These are phyloP conservation scores for Myotis lucifugus DNA, from an alignment of 2,113 vertebrate genomes.

Conservation along the genomic window DNA sequence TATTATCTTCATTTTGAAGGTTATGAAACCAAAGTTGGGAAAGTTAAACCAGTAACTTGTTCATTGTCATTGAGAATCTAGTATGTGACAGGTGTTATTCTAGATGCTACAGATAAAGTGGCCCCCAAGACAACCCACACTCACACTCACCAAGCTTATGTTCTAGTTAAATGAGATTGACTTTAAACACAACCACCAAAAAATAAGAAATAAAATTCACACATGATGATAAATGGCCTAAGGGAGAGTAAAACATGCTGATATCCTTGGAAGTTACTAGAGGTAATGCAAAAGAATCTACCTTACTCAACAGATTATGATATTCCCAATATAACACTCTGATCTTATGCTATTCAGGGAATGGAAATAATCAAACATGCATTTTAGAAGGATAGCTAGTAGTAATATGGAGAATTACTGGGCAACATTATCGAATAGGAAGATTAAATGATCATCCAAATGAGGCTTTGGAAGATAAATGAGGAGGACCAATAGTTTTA, in stretches of 20 bases:
- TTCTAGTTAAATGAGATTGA: not conserved
- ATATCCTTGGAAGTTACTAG: not conserved
- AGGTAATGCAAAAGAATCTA: not conserved
- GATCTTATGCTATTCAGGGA: not conserved
- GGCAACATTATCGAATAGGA: not conserved
- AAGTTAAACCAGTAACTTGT: not conserved
- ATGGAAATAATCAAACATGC: not conserved
- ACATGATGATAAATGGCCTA: not conserved
- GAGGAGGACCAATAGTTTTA: not conserved
- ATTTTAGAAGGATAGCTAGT: not conserved
- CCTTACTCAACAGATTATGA: not conserved
- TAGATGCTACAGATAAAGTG: not conserved
- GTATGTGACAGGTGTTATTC: not conserved
- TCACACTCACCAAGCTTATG: not conserved
- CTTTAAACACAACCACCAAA: constrained; percentile 32
- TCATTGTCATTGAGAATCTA: not conserved
- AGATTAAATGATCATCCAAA: not conserved
- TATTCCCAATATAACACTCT: not conserved
- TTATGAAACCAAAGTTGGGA: not conserved
- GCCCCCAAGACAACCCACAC: not conserved
- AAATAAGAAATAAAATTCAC: constrained; percentile 2
- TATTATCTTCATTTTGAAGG: constrained; percentile 27
- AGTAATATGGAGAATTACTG: not conserved
- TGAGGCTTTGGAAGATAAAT: not conserved
- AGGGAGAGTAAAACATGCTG: not conserved